Evolutionary conservation across 1,140 invertebrate genomes (phyloP), one percentile per base, ranked within the genome.

Genomic region (Ips nitidus): DNA sequence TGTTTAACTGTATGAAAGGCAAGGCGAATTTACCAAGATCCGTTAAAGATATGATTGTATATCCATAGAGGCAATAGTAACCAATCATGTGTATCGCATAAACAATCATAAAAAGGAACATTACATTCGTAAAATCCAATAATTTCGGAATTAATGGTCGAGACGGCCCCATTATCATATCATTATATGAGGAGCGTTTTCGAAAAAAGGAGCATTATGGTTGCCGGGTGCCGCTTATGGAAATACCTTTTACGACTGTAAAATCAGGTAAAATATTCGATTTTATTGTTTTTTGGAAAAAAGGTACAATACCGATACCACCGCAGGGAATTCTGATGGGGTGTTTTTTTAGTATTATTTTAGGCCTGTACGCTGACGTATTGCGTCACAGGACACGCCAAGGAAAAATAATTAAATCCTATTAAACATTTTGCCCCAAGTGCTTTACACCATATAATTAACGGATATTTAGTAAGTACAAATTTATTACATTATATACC

Each of bases 51-150:
- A 65, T 58, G 57, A 65, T 70, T 55, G 69, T 58, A 61, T 60
- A 66, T 50, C 63, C 69, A 66, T 65, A 61, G 38, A 55, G n/a
- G 73, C 75, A 74, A 79, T 80, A 78, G 71, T 78, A 80, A 80
- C 78, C 79, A 80, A 80, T 80, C 79, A 80, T 80, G 72, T 79
- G 76, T 79, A 80, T 75, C 79, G 73, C 77, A 80, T 80, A 80
- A 80, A 80, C 69, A 80, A 78, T 75, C 76, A 80, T 80, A 80
- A 80, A 80, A 78, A 69, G 75, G 67, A 77, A 78, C 79, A 70
- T 79, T 77, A 78, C 76, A 72, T 75, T 74, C 78, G 75, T 79
- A 77, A 80, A 80, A 74, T 78, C 75, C 75, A 70, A 77, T 79
- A 76, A 77, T 78, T 76, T 74, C 71, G 66, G 74, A 76, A 79